These are phyloP conservation scores for Heliopora coerulea DNA, from an alignment of 92 coral and sea anemone genomes.

Conservation along the genomic window DNA sequence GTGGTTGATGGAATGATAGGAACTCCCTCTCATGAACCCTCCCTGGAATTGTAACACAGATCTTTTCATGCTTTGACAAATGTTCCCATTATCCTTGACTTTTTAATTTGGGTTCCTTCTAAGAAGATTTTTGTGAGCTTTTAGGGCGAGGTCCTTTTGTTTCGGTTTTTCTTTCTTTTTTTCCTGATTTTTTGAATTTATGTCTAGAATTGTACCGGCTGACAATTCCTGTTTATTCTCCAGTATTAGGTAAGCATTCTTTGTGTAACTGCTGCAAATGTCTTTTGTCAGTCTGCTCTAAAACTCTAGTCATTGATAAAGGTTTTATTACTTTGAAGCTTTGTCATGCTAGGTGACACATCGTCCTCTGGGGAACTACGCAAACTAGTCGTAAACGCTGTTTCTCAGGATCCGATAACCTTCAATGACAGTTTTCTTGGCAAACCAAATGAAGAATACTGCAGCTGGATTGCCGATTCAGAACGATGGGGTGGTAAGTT, in stretches of 20 bases:
- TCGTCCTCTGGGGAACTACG: constrained; percentile 71
- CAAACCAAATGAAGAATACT: constrained; percentile 73
- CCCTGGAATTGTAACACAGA: too few species aligned
- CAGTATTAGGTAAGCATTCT: constrained; percentile 74
- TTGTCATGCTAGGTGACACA: constrained; percentile 88
- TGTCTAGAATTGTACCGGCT: constrained; percentile 78
- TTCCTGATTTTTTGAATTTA: too few species aligned
- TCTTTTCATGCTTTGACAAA: too few species aligned
- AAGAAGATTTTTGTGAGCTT: too few species aligned
- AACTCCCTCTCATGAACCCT: too few species aligned
- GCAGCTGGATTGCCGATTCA: constrained; percentile 76
- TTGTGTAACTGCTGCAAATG: not conserved
- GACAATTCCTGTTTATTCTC: constrained; percentile 96
- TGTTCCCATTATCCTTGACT: too few species aligned
- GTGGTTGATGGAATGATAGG: too few species aligned
- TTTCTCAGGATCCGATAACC: constrained; percentile 71
- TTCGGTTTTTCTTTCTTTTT: constrained; percentile 7
- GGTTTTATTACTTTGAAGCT: constrained; percentile 47
- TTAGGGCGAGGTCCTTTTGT: too few species aligned
- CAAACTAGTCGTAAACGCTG: constrained; percentile 74
- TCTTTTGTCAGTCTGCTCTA: too few species aligned
- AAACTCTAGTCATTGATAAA: too few species aligned
- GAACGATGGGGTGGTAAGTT: constrained; percentile 92
- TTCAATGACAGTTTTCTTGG: constrained; percentile 86
- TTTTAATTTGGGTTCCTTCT: too few species aligned